Conservation (phyloP, 2,888 invertebrate genomes). For the Pristionchus mayeri region DNA sequence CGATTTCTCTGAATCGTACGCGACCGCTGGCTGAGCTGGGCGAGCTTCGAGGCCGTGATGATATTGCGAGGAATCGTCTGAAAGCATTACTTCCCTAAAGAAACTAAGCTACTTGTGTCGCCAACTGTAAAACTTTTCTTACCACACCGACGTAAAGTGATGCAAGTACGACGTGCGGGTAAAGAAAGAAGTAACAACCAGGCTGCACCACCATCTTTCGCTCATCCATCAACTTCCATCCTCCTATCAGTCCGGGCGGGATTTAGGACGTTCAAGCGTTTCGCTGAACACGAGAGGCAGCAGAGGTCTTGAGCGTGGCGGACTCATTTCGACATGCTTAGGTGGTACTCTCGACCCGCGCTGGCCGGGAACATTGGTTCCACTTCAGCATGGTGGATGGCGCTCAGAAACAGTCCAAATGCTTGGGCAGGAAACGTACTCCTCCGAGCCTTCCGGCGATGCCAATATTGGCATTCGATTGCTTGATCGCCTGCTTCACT, state of each 20-base stretch:
- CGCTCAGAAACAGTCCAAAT: constrained; percentile 11
- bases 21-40: constrained; percentile 45
- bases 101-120: not conserved
- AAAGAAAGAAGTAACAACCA: constrained; percentile 43
- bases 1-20: constrained; percentile 43
- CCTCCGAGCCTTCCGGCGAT: constrained; percentile 42
- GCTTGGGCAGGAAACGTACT: constrained; percentile 44
- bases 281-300: constrained; percentile 37
- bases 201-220: constrained; percentile 45
- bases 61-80: constrained; percentile 48
- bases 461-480: constrained; percentile 8
- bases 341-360: constrained; percentile 37
- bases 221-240: constrained; percentile 28
- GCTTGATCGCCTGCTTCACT: constrained; percentile 32
- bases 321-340: not conserved
- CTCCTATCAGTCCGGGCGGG: constrained; percentile 27
- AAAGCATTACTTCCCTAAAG: not conserved
- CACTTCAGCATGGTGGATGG: constrained; percentile 31
- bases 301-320: constrained; percentile 32
- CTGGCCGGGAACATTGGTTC: constrained; percentile 44
- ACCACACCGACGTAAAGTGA: constrained; percentile 27
- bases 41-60: constrained; percentile 45
- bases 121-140: constrained; percentile 28
- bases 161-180: constrained; percentile 27
- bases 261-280: constrained; percentile 17